These are phyloP conservation scores for Hypothenemus hampei DNA, from an alignment of 1,140 invertebrate species.

Conservation along the genomic window DNA sequence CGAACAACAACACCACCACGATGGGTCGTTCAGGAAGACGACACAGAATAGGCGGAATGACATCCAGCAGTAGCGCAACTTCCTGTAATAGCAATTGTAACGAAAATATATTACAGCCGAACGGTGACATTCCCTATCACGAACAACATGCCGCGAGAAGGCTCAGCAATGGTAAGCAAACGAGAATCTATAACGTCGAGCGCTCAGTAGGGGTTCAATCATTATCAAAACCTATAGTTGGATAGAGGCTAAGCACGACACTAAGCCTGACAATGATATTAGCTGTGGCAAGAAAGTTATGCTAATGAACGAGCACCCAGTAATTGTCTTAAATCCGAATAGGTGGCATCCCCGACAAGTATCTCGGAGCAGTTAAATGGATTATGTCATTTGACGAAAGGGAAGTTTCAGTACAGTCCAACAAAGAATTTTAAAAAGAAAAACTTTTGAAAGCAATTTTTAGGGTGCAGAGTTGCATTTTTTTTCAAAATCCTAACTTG, in stretches of 20 bases:
- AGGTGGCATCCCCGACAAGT: conserved; percentile 41
- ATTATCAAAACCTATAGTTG: too few species aligned
- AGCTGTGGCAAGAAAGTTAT: conserved; percentile 35
- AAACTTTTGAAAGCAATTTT: too few species aligned
- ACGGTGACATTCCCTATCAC: conserved; percentile 40
- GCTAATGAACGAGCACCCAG: conserved; percentile 43
- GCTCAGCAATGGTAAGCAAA: conserved; percentile 41
- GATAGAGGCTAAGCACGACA: conserved; percentile 2
- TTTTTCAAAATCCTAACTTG: too few species aligned
- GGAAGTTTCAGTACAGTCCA: conserved; percentile 9
- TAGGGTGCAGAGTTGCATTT: too few species aligned
- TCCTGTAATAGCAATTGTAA: conserved; percentile 46
- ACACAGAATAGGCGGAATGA: conserved; percentile 49
- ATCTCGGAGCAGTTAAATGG: conserved; percentile 38
- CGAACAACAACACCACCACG: conserved; percentile 41
- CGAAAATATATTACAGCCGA: conserved; percentile 34
- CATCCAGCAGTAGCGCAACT: conserved; percentile 51
- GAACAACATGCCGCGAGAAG: conserved; percentile 39
- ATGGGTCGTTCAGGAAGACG: conserved; percentile 37
- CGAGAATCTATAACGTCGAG: too few species aligned
- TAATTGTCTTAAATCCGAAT: conserved; percentile 43
- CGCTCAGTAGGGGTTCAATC: too few species aligned
- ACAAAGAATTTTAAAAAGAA: too few species aligned
- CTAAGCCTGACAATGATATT: conserved; percentile 36
- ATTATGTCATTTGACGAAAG: conserved; percentile 36